Conservation (phyloP, 2,888 invertebrate species). For the Aethes cnicana region DNA sequence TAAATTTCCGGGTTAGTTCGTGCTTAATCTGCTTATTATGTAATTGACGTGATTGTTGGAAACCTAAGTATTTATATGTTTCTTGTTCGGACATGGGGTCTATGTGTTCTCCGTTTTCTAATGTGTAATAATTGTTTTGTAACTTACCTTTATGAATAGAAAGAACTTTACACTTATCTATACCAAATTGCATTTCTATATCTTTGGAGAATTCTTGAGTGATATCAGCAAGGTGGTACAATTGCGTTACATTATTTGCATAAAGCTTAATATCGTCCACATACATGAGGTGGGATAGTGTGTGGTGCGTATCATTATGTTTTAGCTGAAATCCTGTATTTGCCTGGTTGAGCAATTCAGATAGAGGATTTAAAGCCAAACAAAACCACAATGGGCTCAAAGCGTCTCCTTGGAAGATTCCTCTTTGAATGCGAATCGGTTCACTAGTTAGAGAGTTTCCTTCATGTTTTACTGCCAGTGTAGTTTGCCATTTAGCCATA, state of each 20-base stretch:
- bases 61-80: conserved; percentile 34
- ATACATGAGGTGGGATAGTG: no score
- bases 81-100: conserved; percentile 11
- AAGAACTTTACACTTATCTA: conserved; percentile 12
- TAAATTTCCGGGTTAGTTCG: conserved; percentile 23
- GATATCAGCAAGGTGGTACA: no score
- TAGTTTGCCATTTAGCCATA: no score
- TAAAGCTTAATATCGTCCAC: no score
- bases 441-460: no score
- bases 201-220: conserved; percentile 7
- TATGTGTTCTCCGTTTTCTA: conserved; percentile 3
- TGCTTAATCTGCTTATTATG: conserved; percentile 25
- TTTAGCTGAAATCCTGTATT: no score
- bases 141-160: neutral
- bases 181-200: no score
- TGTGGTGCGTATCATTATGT: no score
- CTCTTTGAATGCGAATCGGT: no score
- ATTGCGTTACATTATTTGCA: no score
- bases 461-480: no score
- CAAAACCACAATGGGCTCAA: neutral
- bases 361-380: neutral
- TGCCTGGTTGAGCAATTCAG: no score
- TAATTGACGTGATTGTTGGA: conserved; percentile 23
- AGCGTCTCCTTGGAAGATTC: neutral
- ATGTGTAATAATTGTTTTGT: neutral